Percentiles rank a stretch among this genome's conserved stretches.
These are phyloP conservation scores for Diplolepis rosae DNA, from an alignment of 2,888 invertebrate genomes.

Conservation along the genomic window DNA sequence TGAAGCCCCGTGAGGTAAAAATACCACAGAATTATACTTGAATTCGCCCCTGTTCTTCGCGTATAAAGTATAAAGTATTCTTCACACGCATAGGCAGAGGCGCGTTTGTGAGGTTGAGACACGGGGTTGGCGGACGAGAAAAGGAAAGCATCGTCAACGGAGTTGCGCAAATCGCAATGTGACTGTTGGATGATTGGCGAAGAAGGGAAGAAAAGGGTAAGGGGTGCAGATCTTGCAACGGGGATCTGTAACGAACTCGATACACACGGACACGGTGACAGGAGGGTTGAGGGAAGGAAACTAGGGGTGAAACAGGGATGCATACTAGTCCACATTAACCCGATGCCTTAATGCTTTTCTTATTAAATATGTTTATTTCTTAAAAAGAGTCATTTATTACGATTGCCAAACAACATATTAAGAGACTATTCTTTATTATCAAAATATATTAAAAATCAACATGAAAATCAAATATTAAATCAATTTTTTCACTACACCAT, in stretches of 20 bases:
- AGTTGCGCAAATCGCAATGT: conserved; percentile 40
- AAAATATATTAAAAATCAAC: too few relatives aligned
- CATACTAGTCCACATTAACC: not conserved
- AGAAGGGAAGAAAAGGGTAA: conserved; percentile 36
- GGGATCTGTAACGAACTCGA: conserved; percentile 44
- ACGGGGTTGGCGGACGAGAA: conserved; percentile 27
- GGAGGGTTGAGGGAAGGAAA: conserved; percentile 26
- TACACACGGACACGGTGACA: conserved; percentile 31
- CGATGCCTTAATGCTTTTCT: not conserved
- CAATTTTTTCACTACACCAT: too few relatives aligned
- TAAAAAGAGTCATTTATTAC: too few relatives aligned
- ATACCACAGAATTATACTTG: not conserved
- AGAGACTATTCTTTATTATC: too few relatives aligned
- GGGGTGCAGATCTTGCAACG: conserved; percentile 42
- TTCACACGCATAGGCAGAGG: conserved; percentile 65
- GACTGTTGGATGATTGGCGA: conserved; percentile 33
- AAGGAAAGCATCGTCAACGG: conserved; percentile 29
- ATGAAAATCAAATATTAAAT: too few relatives aligned
- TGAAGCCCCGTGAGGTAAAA: not conserved
- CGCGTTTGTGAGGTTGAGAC: conserved; percentile 29
- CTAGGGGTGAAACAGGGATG: conserved; percentile 18
- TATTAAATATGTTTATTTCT: too few relatives aligned
- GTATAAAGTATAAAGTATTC: not conserved
- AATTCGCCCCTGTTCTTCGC: conserved; percentile 7
- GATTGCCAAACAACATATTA: too few relatives aligned